Conservation (phyloP, 2,888 invertebrate species). For the Spodoptera exigua region DNA sequence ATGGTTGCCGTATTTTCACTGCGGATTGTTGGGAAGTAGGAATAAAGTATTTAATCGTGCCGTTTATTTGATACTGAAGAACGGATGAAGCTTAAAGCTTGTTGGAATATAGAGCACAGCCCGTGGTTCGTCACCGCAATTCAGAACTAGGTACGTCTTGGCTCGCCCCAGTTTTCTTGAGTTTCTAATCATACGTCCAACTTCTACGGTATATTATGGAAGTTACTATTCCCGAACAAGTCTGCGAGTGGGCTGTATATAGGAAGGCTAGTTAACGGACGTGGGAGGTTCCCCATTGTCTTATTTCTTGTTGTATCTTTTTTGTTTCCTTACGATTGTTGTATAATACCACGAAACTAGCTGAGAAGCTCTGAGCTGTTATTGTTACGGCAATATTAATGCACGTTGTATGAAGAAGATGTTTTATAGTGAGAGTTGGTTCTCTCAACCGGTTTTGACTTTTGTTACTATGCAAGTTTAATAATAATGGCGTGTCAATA, state of each 20-base stretch:
- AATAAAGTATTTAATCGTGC: conserved; percentile 28
- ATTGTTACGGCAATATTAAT: conserved; percentile 35
- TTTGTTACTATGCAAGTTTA: conserved; percentile 38
- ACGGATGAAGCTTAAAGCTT: conserved; percentile 33
- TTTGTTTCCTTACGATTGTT: conserved; percentile 38
- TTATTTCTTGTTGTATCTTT: conserved; percentile 39
- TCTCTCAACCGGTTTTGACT: conserved; percentile 25
- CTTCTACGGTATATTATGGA: conserved; percentile 50
- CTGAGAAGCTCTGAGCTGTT: conserved; percentile 26
- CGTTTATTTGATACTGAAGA: conserved; percentile 28
- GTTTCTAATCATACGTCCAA: conserved; percentile 51
- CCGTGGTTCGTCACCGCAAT: conserved; percentile 40
- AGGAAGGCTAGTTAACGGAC: conserved; percentile 32
- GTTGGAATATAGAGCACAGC: conserved; percentile 25
- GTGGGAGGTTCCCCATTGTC: conserved; percentile 60
- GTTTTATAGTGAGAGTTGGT: conserved; percentile 6
- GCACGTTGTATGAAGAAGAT: conserved; percentile 20
- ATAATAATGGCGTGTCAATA: conserved; percentile 41
- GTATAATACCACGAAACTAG: conserved; percentile 12
- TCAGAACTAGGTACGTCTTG: conserved; percentile 41
- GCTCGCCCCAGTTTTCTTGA: conserved; percentile 47
- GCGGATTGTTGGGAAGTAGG: conserved; percentile 12
- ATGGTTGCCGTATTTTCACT: conserved; percentile 44
- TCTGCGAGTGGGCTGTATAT: conserved; percentile 44
- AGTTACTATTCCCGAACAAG: conserved; percentile 38